phyloP scores from a whole-genome alignment of 2,888 invertebrate genomes.

The Eupelmus urozonus region DNA sequence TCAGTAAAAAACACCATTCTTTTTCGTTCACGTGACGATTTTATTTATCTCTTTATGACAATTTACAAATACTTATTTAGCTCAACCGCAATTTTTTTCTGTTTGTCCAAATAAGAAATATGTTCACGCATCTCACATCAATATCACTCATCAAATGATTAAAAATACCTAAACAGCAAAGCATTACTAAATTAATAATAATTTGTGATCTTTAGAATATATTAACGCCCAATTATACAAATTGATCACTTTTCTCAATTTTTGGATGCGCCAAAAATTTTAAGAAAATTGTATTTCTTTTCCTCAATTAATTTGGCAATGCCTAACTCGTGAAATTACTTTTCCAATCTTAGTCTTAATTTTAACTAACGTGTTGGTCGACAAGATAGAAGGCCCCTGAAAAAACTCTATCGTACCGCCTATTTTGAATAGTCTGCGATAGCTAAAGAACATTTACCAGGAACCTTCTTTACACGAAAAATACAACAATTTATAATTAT shows the following conservation, averaged over 20 bases:
- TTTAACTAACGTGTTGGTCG: conserved; percentile 40
- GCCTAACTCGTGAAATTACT: no score
- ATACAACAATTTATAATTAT: conserved; percentile 3
- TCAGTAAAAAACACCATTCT: neutral
- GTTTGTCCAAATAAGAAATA: conserved; percentile 56
- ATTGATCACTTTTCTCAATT: neutral
- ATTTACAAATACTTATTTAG: conserved; percentile 64
- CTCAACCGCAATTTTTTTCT: conserved; percentile 46
- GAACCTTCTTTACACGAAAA: conserved; percentile 35
- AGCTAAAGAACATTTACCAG: conserved; percentile 22
- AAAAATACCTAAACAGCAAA: conserved; percentile 18
- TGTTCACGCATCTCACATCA: conserved; percentile 44
- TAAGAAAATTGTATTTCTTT: conserved; percentile 10
- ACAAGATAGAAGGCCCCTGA: conserved; percentile 37
- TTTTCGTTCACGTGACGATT: conserved; percentile 51
- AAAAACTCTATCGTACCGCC: conserved; percentile 11
- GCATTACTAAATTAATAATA: no score
- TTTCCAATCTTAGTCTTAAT: conserved; percentile 6
- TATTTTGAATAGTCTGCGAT: neutral
- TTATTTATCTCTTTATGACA: conserved; percentile 64
- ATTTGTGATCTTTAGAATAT: conserved; percentile 14
- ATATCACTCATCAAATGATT: conserved; percentile 41
- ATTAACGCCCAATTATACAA: conserved; percentile 3
- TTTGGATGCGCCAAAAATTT: neutral
- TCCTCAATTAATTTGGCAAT: neutral